These are phyloP conservation scores for Liparis tanakae DNA, from an alignment of 2,797 vertebrate species.

Conservation along the genomic window DNA sequence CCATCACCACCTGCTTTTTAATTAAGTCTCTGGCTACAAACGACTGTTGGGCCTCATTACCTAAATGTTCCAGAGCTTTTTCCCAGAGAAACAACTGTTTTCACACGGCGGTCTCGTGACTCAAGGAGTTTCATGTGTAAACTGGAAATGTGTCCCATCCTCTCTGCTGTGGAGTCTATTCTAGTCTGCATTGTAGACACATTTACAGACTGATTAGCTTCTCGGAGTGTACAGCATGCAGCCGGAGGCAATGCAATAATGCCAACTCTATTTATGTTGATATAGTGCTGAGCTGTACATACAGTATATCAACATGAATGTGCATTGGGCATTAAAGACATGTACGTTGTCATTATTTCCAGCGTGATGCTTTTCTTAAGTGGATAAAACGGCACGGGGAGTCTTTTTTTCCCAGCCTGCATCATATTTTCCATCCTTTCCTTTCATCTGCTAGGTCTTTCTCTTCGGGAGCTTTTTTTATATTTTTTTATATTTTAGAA, in stretches of 20 bases:
- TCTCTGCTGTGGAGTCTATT: constrained; percentile 23
- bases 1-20: constrained; percentile 73
- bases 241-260: constrained; percentile 62
- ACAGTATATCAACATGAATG: constrained; percentile 46
- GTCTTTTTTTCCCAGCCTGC: constrained; percentile 7
- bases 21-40: constrained; percentile 73
- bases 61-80: constrained; percentile 41
- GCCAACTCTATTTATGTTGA: constrained; percentile 64
- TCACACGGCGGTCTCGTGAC: background rate
- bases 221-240: constrained; percentile 38
- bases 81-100: constrained; percentile 25
- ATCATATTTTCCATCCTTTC: background rate
- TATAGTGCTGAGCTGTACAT: constrained; percentile 57
- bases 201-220: constrained; percentile 57
- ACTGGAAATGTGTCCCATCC: background rate
- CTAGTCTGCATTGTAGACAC: constrained; percentile 29
- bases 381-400: constrained; percentile 2
- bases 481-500: background rate
- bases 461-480: background rate
- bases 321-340: constrained; percentile 29
- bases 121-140: background rate
- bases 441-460: constrained; percentile 4
- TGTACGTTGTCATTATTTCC: constrained; percentile 55
- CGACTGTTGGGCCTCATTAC: constrained; percentile 69
- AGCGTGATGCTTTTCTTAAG: constrained; percentile 45